Conservation (phyloP, 1,140 invertebrate genomes). For the Sipha flava region DNA sequence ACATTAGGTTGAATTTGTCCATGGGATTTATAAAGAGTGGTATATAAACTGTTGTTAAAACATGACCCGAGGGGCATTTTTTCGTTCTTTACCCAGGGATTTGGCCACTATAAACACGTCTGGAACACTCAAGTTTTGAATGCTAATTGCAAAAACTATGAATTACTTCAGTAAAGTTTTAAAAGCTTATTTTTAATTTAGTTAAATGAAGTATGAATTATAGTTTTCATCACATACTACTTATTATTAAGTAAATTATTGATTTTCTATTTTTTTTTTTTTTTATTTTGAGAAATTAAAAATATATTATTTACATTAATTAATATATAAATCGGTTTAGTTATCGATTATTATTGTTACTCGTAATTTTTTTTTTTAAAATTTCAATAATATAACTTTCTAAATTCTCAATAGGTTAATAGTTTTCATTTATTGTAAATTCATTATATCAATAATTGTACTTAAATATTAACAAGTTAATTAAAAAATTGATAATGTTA, state of each 20-base stretch:
- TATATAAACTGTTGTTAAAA: constrained; percentile 29
- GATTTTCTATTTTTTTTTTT: neutral
- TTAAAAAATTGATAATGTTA: too few species aligned
- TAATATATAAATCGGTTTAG: too few species aligned
- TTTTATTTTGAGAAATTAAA: neutral
- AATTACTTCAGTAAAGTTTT: constrained; percentile 12
- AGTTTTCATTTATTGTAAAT: too few species aligned
- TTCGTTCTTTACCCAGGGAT: neutral
- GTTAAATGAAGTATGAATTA: neutral
- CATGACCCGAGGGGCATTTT: constrained; percentile 1
- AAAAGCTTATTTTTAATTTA: neutral
- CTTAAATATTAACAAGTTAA: too few species aligned
- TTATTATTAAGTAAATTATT: neutral
- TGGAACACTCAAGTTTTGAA: neutral
- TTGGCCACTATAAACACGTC: constrained; percentile 24
- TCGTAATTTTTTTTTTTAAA: too few species aligned
- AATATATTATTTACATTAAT: too few species aligned
- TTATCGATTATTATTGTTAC: too few species aligned
- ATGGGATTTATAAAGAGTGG: constrained; percentile 23
- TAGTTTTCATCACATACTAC: neutral
- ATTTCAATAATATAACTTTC: too few species aligned
- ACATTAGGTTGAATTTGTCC: constrained; percentile 23
- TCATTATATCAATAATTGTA: too few species aligned
- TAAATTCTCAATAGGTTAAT: too few species aligned
- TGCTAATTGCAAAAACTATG: constrained; percentile 23